phyloP scores from a whole-genome alignment of 2,888 invertebrate genomes.

The Amphiduros pacificus region DNA sequence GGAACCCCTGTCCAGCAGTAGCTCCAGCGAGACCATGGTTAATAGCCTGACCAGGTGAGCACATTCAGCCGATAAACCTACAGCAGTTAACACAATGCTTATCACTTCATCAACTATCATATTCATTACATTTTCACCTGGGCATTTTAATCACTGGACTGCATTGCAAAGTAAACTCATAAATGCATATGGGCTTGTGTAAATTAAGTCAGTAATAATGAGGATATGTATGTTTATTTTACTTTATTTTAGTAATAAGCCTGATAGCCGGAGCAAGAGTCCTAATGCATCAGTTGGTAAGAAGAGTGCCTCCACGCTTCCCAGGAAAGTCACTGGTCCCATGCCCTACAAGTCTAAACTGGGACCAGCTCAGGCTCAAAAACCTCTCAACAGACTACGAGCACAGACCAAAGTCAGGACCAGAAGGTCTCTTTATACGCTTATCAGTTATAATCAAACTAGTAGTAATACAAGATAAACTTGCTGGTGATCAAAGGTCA shows the following conservation, averaged over 20 bases:
- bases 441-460: not conserved
- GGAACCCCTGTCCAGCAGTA: slow-evolving; percentile 43
- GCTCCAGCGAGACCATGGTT: slow-evolving; percentile 30
- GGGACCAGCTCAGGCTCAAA: slow-evolving; percentile 20
- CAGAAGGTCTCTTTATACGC: not conserved
- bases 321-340: slow-evolving; percentile 17
- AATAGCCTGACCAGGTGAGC: slow-evolving; percentile 1
- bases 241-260: not conserved
- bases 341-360: slow-evolving; percentile 23
- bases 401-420: slow-evolving; percentile 21
- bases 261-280: not conserved
- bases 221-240: not conserved
- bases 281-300: not conserved
- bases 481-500: no score
- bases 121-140: no score
- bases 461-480: no score
- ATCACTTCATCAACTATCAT: not conserved
- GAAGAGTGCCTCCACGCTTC: not conserved
- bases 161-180: no score
- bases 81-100: not conserved
- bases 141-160: no score
- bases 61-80: not conserved
- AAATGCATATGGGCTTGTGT: not conserved
- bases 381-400: slow-evolving; percentile 21
- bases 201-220: not conserved